Evolutionary conservation across 2,888 invertebrate species (phyloP), one percentile per base, ranked within the genome.

Genomic region (Caenorhabditis zanzibari): DNA sequence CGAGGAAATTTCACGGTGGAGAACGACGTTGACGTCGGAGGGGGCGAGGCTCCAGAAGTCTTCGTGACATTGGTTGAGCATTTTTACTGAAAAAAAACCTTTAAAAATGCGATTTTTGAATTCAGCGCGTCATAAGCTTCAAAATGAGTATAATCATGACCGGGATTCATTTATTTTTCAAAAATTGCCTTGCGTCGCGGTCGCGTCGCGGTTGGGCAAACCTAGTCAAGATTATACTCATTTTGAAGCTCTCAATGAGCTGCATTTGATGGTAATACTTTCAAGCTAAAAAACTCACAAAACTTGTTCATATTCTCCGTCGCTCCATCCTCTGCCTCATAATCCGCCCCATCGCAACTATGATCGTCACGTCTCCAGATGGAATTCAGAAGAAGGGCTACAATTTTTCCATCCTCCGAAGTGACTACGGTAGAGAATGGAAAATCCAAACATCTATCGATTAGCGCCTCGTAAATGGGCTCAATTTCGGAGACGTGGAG

Each of bases 361-460:
- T 54, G 28, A 14, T 82, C 82, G 24, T 47, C 66, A 19, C 82
- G 66, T 61, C 54, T 68, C 82, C 82, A 82, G 19, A 79, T 66
- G 0, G 82, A 82, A 32, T 77, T 77, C 47, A 82, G 41, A 19
- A 82, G 63, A 14, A 59, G 28, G 6, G 54, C 82, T 10, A 61
- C 73, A 26, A 82, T 68, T 35, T 74, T 61, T 28, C 82, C 82
- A 14, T 32, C 9, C 16, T 74, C 61, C 9, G 12, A 14, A n/a
- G 47, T 32, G 22, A 82, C 82, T 32, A 82, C 54, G 3, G 82
- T 82, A 26, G 82, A 82, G 47, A 82, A 82, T 16, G 82, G 82
- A 12, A 68, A 79, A n/a, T 82, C 59, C 6, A 82, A 41, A 24
- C 82, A 79, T 12, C 82, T 24, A 16, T 68, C 63, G 14, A 82